phyloP scores from a whole-genome alignment of 2,888 invertebrate species.

The Nemoura dubitans region DNA sequence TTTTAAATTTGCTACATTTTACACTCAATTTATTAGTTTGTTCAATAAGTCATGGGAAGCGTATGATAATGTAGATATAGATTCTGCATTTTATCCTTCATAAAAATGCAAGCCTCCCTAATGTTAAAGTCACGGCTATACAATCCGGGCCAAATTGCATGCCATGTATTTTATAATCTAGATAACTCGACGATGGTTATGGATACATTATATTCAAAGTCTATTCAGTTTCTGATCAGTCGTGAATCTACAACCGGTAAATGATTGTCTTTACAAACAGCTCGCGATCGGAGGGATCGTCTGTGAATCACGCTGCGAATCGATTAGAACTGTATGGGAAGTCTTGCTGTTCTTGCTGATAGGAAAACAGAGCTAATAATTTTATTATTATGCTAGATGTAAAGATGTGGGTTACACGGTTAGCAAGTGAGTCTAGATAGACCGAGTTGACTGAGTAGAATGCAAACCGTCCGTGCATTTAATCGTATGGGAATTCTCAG shows the following conservation, averaged over 20 bases:
- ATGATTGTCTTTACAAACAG: neutral
- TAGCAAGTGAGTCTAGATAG: neutral
- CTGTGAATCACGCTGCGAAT: neutral
- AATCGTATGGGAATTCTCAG: neutral
- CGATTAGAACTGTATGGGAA: neutral
- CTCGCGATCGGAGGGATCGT: neutral
- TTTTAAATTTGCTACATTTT: too few relatives aligned
- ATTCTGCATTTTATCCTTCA: neutral
- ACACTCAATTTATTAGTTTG: too few relatives aligned
- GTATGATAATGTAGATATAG: neutral
- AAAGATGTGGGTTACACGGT: neutral
- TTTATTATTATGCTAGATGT: neutral
- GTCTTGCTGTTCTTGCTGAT: slow-evolving; percentile 7
- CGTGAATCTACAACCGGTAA: neutral
- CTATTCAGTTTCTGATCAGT: neutral
- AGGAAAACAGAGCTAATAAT: neutral
- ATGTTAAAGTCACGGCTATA: neutral
- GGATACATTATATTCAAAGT: neutral
- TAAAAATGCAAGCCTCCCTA: neutral
- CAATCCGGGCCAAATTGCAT: neutral
- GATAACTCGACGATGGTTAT: neutral
- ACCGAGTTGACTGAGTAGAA: too few relatives aligned
- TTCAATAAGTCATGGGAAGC: neutral
- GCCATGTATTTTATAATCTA: neutral
- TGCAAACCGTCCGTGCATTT: neutral